These are phyloP conservation scores for Malthinus seriepunctatus DNA, from an alignment of 2,888 invertebrate genomes.

Conservation along the genomic window DNA sequence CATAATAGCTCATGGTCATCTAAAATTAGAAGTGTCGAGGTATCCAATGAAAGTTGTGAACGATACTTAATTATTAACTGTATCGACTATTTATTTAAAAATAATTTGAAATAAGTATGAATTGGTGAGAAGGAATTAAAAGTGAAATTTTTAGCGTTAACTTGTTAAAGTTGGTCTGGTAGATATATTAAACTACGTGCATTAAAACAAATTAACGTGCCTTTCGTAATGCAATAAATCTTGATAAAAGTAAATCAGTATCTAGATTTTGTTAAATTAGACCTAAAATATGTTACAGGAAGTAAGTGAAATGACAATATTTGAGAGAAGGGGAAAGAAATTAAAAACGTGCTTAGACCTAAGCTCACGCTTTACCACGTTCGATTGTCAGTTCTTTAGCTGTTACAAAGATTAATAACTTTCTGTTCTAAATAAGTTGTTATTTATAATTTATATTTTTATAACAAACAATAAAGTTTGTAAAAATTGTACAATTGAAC, in stretches of 20 bases:
- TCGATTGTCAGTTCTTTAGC: constrained; percentile 24
- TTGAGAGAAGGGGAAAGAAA: constrained; percentile 47
- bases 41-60: too few species aligned
- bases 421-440: constrained; percentile 25
- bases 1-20: too few species aligned
- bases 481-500: neutral
- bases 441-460: constrained; percentile 5
- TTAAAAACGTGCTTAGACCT: constrained; percentile 53
- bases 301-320: constrained; percentile 53
- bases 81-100: too few species aligned
- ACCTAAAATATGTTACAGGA: constrained; percentile 51
- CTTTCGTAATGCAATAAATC: constrained; percentile 45
- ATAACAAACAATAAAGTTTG: neutral
- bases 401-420: constrained; percentile 28
- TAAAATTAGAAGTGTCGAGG: too few species aligned
- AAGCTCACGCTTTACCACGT: constrained; percentile 35
- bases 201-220: too few species aligned
- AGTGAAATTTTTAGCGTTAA: too few species aligned
- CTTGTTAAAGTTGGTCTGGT: constrained; percentile 5
- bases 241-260: constrained; percentile 54
- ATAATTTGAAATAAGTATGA: too few species aligned
- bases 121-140: too few species aligned
- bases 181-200: constrained; percentile 16
- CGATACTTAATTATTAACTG: too few species aligned
- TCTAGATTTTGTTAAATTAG: constrained; percentile 52